phyloP scores from a whole-genome alignment of 2,888 invertebrate species.

The Rotaria macrura region DNA sequence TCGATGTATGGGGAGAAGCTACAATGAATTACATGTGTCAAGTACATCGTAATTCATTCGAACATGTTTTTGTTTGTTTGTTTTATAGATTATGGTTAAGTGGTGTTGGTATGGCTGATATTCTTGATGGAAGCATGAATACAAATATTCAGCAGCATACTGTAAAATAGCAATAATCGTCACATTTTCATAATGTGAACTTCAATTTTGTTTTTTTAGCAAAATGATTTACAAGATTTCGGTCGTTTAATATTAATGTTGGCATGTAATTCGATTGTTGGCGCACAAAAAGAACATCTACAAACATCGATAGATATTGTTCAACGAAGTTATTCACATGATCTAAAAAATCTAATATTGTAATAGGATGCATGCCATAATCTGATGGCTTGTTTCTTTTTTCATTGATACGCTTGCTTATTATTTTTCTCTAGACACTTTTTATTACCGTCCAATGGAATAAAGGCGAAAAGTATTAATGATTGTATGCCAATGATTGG shows the following conservation, averaged over 20 bases:
- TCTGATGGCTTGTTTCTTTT: too few species aligned
- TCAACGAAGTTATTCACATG: slow-evolving; percentile 76
- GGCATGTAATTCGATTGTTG: slow-evolving; percentile 80
- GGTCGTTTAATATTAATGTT: slow-evolving; percentile 80
- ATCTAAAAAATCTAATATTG: slow-evolving; percentile 85
- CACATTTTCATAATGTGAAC: too few species aligned
- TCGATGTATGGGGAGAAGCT: too few species aligned
- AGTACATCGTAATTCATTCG: neutral
- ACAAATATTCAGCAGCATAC: neutral
- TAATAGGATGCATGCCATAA: slow-evolving; percentile 47
- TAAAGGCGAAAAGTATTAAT: slow-evolving; percentile 62
- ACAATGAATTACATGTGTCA: too few species aligned
- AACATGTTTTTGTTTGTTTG: neutral
- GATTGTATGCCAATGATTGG: slow-evolving; percentile 99
- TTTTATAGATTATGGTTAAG: slow-evolving; percentile 62
- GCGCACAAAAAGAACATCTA: slow-evolving; percentile 74
- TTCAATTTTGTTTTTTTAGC: slow-evolving; percentile 50
- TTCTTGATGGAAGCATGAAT: slow-evolving; percentile 53
- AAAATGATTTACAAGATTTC: slow-evolving; percentile 79
- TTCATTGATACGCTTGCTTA: neutral
- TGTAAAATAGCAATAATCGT: neutral
- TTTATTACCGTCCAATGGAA: neutral
- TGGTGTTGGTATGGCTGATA: slow-evolving; percentile 69
- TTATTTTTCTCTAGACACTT: neutral
- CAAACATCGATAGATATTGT: slow-evolving; percentile 77